These are phyloP conservation scores for Dione juno DNA, from an alignment of 2,888 invertebrate species.

Conservation along the genomic window DNA sequence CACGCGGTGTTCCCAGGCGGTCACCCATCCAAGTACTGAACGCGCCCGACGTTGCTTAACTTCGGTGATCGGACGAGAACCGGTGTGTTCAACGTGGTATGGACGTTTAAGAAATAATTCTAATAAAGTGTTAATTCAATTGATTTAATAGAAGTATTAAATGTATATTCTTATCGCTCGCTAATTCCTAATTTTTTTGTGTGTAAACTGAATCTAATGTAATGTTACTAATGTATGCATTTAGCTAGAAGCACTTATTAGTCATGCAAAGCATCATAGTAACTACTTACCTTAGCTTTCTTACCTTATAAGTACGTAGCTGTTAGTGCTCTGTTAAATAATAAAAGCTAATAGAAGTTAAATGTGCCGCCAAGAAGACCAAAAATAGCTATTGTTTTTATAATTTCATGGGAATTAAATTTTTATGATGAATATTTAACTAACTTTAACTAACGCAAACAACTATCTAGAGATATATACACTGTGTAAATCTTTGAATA, in stretches of 20 bases:
- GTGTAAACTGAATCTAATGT: neutral
- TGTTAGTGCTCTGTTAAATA: neutral
- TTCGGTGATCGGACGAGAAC: too few relatives aligned
- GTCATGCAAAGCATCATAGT: constrained; percentile 15
- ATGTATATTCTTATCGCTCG: neutral
- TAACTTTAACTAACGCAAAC: too few relatives aligned
- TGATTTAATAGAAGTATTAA: neutral
- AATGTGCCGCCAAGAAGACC: neutral
- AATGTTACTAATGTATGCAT: neutral
- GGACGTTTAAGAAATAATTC: constrained; percentile 1
- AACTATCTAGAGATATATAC: too few relatives aligned
- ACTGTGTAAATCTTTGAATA: too few relatives aligned
- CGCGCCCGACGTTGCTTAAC: too few relatives aligned
- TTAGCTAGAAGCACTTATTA: constrained; percentile 6
- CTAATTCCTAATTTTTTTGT: neutral
- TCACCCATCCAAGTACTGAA: too few relatives aligned
- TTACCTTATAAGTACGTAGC: neutral
- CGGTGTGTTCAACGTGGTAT: too few relatives aligned
- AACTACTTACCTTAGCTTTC: neutral
- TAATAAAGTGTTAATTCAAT: neutral
- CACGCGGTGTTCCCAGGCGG: too few relatives aligned
- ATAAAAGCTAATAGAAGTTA: constrained; percentile 4
- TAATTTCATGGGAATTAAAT: too few relatives aligned
- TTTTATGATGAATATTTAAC: too few relatives aligned
- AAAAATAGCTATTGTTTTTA: too few relatives aligned